Evolutionary conservation across 1,140 invertebrate species (phyloP).

Genomic region (Drosophila pruinosa): DNA sequence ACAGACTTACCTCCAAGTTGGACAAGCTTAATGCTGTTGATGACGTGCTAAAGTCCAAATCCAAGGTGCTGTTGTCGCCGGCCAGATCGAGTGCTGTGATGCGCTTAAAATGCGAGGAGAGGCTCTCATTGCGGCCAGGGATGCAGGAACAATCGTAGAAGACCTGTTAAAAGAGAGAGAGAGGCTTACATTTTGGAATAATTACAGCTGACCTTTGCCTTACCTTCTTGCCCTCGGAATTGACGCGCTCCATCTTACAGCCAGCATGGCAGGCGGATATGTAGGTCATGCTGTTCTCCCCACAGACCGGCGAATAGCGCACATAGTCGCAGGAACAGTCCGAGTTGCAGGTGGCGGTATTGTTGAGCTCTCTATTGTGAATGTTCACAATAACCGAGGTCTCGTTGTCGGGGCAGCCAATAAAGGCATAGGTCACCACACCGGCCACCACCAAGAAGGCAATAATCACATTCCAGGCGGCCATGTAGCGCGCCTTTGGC

Average conservation of each 20-base stretch:
- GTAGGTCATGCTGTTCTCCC: slow-evolving; percentile 85
- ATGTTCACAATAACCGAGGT: slow-evolving; percentile 78
- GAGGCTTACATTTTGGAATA: too few species aligned
- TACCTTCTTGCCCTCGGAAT: slow-evolving; percentile 82
- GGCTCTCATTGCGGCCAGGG: slow-evolving; percentile 32
- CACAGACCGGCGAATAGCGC: slow-evolving; percentile 88
- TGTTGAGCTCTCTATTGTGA: slow-evolving; percentile 80
- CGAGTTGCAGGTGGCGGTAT: slow-evolving; percentile 85
- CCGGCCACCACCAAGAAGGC: slow-evolving; percentile 87
- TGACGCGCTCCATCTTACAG: slow-evolving; percentile 83
- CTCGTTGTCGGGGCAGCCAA: slow-evolving; percentile 86
- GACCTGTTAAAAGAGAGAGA: slow-evolving; percentile 53
- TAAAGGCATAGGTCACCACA: slow-evolving; percentile 87
- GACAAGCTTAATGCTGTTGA: neutral
- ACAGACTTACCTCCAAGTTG: slow-evolving; percentile 42
- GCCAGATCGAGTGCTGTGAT: slow-evolving; percentile 57
- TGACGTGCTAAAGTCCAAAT: neutral
- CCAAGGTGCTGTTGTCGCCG: slow-evolving; percentile 35
- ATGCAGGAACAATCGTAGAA: slow-evolving; percentile 86
- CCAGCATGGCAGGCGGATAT: slow-evolving; percentile 90
- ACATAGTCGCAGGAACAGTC: slow-evolving; percentile 87
- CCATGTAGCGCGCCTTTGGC: slow-evolving; percentile 87
- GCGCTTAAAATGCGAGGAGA: slow-evolving; percentile 43
- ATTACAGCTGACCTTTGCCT: neutral
- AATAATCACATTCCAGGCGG: slow-evolving; percentile 89